phyloP scores from a whole-genome alignment of 2,888 invertebrate genomes.

The Noctua comes region DNA sequence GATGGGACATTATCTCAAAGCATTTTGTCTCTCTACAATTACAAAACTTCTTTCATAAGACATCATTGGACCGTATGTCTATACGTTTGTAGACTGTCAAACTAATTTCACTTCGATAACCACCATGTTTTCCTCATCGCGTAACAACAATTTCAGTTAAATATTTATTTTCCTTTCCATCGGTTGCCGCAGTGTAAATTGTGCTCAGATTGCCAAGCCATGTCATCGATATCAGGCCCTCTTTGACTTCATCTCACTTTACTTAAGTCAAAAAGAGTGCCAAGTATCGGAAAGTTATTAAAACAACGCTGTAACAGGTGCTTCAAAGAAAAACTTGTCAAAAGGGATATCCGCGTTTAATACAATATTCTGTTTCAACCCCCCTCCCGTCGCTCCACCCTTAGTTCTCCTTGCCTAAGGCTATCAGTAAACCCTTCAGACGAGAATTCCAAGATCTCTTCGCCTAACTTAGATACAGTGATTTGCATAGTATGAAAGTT shows the following conservation, averaged over 20 bases:
- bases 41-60: neutral
- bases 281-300: conserved; percentile 59
- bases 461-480: conserved; percentile 65
- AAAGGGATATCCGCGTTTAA: conserved; percentile 64
- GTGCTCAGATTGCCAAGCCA: neutral
- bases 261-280: conserved; percentile 35
- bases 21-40: neutral
- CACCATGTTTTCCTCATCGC: no score
- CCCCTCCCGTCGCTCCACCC: neutral
- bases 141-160: neutral
- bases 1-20: neutral
- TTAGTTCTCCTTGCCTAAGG: conserved; percentile 33
- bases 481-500: conserved; percentile 68
- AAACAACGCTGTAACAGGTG: conserved; percentile 67
- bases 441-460: conserved; percentile 56
- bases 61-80: neutral
- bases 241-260: conserved; percentile 27
- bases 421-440: conserved; percentile 63
- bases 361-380: conserved; percentile 68
- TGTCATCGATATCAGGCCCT: conserved; percentile 9
- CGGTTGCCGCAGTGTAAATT: neutral
- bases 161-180: neutral
- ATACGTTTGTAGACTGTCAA: neutral
- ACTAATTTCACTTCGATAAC: neutral
- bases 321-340: conserved; percentile 70